Evolutionary conservation across 2,113 vertebrate species (phyloP), one percentile per base, ranked within the genome.

Genomic region (Motacilla alba): DNA sequence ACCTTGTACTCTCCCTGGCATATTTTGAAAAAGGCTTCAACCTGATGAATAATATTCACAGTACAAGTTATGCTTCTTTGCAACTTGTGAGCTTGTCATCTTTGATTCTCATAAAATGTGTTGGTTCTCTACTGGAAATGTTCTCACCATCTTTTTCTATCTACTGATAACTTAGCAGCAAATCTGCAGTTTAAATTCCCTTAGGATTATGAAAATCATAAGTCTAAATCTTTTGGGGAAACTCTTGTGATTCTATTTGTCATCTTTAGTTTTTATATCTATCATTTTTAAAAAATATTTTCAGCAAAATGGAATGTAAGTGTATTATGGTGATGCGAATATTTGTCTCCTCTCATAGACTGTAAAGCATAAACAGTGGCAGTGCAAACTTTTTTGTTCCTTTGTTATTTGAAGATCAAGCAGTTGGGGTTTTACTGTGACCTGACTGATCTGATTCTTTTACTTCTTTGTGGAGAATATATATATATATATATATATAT

Each of bases 81-180:
- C 93, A 89, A 35, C 95, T 94, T 87, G 73, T 73, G 92, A 94
- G 66, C 83, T 89, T 96, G 96, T 96, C 94, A 89, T 90, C 90
- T 96, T 96, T 94, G 86, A 95, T 96, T 96, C 53, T 93, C 44
- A 46, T 93, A 90, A 93, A 94, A 95, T 41, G 31, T 89, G 44
- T 56, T 89, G 50, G 12, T 76, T 96, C 69, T 89, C 79, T 69
- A 46, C 30, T 90, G 77, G 80, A 95, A 93, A 79, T 90, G 84
- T 50, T 92, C 66, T 93, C 79, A 89, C 79, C 20, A 50, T 88
- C 55, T 74, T 95, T 85, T 93, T 89, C 60, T 90, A 37, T 79
- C 67, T 74, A 50, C 66, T 87, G 66, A 23, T 90, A 82, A 70
- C 13, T 67, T 78, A 86, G 66, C 76, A 90, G 62, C 50, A 21